Evolutionary conservation across 1,140 invertebrate genomes (phyloP).

Genomic region (Mercenaria mercenaria): DNA sequence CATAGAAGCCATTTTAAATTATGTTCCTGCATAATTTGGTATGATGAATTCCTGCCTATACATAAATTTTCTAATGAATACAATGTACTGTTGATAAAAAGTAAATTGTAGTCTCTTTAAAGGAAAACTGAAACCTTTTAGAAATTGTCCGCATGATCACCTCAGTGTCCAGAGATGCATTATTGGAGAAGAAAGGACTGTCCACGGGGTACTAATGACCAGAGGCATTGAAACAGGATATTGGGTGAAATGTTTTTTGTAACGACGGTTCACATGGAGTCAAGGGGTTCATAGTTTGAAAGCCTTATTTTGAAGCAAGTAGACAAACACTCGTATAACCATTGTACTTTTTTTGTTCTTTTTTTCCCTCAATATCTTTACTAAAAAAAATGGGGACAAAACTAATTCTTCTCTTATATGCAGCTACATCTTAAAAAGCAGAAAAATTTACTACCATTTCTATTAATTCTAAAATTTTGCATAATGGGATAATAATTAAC

Average conservation of each 20-base stretch:
- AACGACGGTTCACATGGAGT: not conserved
- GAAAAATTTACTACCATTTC: too few relatives aligned
- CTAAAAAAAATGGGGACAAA: too few relatives aligned
- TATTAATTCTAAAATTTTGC: too few relatives aligned
- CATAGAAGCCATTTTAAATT: not conserved
- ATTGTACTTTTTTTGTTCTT: too few relatives aligned
- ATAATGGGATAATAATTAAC: too few relatives aligned
- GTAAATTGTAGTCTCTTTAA: not conserved
- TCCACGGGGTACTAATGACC: not conserved
- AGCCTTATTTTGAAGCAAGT: too few relatives aligned
- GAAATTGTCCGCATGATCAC: not conserved
- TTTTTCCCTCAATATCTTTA: too few relatives aligned
- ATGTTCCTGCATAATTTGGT: not conserved
- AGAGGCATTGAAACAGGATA: not conserved
- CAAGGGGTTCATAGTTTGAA: not conserved
- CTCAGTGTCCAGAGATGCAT: not conserved
- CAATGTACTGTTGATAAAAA: not conserved
- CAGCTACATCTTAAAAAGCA: too few relatives aligned
- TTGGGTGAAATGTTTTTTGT: not conserved
- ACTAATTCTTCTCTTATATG: too few relatives aligned
- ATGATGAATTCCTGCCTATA: not conserved
- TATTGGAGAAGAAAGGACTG: not conserved
- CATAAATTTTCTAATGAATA: conserved; percentile 1
- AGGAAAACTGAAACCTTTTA: not conserved
- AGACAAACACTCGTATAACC: too few relatives aligned